Percentiles rank a stretch among this genome's conserved stretches.
Conservation (phyloP, 2,797 vertebrate species). For the Diplodus sargus region DNA sequence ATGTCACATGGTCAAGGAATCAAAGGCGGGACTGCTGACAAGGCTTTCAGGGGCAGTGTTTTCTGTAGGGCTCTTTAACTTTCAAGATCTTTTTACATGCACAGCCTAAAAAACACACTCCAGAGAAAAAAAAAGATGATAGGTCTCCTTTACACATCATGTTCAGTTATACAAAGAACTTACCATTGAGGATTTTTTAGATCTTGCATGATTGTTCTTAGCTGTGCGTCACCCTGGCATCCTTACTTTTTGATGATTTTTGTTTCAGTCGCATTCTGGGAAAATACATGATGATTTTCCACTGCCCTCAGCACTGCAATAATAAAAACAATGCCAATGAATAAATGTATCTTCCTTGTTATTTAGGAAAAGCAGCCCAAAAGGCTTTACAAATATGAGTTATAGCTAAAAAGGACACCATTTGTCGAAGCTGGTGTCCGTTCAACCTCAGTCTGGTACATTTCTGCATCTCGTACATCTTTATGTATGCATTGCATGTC, state of each 20-base stretch:
- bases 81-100: no score
- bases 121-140: no score
- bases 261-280: background rate
- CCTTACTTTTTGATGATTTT: background rate
- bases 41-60: no score
- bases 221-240: background rate
- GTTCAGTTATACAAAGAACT: conserved; percentile 27
- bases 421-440: background rate
- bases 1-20: no score
- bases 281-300: background rate
- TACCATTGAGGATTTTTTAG: background rate
- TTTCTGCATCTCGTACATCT: background rate
- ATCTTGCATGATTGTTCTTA: background rate
- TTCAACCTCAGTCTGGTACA: background rate
- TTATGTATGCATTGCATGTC: background rate
- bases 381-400: background rate
- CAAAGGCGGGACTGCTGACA: no score
- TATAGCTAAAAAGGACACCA: background rate
- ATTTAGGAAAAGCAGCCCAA: background rate
- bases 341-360: background rate
- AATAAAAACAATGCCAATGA: background rate
- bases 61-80: no score
- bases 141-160: conserved; percentile 2
- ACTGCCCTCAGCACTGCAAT: no score
- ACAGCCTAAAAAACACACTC: no score